phyloP scores from a whole-genome alignment of 2,113 vertebrate species.

The human region GRCh38 chr2:64758001-64758500 shows the following conservation, averaged over 20 bases:
- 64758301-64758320: slow-evolving; percentile 5
- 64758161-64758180: neutral
- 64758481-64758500: neutral
- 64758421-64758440: neutral
- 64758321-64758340: slow-evolving; percentile 26
- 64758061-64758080: slow-evolving; percentile 34
- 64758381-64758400: neutral
- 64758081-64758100: slow-evolving; percentile 28
- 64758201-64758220: slow-evolving; percentile 39
- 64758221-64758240: slow-evolving; percentile 29
- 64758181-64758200: neutral
- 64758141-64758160: slow-evolving; percentile 12
- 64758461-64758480: neutral
- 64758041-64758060: slow-evolving; percentile 47
- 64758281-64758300: neutral
- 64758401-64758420: neutral
- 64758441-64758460: neutral
- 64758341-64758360: neutral
- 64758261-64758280: slow-evolving; percentile 31
- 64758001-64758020: slow-evolving; percentile 38
- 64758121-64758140: slow-evolving; percentile 37
- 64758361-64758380: neutral
- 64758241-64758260: slow-evolving; percentile 6
- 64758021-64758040: slow-evolving; percentile 17
- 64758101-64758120: slow-evolving; percentile 30